Evolutionary conservation across 2,113 vertebrate genomes (phyloP), one percentile per base, ranked within the genome.

Genomic region (Etheostoma cragini): DNA sequence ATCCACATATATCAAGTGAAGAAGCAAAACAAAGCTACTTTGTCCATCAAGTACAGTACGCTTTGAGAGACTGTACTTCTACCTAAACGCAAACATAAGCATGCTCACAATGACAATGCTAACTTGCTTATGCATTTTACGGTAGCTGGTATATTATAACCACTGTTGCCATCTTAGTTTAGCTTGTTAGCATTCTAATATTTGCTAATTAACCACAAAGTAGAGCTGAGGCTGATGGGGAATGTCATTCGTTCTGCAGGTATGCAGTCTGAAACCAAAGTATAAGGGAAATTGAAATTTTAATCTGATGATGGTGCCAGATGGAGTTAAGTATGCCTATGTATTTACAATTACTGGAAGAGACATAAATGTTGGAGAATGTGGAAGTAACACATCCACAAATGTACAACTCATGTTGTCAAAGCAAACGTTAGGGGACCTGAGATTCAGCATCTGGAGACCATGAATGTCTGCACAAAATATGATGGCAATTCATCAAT

Each of bases 21-120:
- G 74, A 67, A 58, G 54, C 26, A 53, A 50, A 76, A 35, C 49
- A 81, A 78, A 81, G 38, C 64, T 30, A 3, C 7, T 67, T 50
- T 56, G 47, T 61, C 8, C 38, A 14, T 63, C 65, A 13, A 54
- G 12, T 17, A 30, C 22, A 33, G 26, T 2, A 8, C 14, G 6
- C 49, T 65, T 15, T 75, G 6, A 6, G 38, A 66, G 13, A 7
- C 19, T 33, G 7, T 58, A n/a, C 6, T 30, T 35, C 5, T 16
- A 38, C 16, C 21, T 63, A 24, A 22, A 14, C 8, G 38, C 38
- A 38, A 38, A 42, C 2, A 42, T 42, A 2, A 11, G 10, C 38
- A 42, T 42, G 38, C 56, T 33, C 15, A 17, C 56, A 58, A 17
- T 30, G 8, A n/a, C 19, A 3, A 19, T n/a, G 35, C 21, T 35